A percentile compares a stretch with the other conserved stretches of the same genome.
Conservation (phyloP, 2,888 invertebrate species). For the Gandaritis pyraliata region DNA sequence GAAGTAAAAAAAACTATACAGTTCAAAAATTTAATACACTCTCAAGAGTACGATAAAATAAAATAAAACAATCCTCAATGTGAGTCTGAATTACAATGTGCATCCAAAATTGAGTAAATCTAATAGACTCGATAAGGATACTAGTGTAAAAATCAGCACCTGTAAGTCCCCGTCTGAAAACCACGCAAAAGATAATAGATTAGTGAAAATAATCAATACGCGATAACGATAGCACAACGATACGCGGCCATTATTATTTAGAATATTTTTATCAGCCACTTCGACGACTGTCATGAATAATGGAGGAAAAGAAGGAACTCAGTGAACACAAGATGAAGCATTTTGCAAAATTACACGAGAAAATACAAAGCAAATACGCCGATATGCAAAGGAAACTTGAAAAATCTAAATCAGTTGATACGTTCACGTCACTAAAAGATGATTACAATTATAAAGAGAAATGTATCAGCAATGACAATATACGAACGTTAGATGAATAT, state of each 20-base stretch:
- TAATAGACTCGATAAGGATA: background rate
- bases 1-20: no score
- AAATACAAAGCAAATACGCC: conserved; percentile 69
- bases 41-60: no score
- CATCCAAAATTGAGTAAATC: background rate
- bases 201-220: conserved; percentile 66
- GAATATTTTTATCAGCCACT: conserved; percentile 45
- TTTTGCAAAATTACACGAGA: conserved; percentile 66
- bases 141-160: conserved; percentile 4
- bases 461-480: conserved; percentile 51
- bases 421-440: conserved; percentile 54
- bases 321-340: conserved; percentile 54
- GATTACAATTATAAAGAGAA: conserved; percentile 54
- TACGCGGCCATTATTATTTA: conserved; percentile 45
- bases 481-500: conserved; percentile 46
- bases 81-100: no score
- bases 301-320: conserved; percentile 49
- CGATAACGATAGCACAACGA: conserved; percentile 61
- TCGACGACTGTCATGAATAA: conserved; percentile 43
- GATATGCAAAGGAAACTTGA: conserved; percentile 72
- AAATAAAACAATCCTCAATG: no score
- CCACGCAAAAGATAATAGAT: conserved; percentile 52
- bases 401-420: conserved; percentile 72
- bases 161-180: conserved; percentile 23
- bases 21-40: no score